Percentiles rank a stretch among this genome's conserved stretches.
phyloP scores from a whole-genome alignment of 2,797 vertebrate species.

The Threskiornis aethiopicus region DNA sequence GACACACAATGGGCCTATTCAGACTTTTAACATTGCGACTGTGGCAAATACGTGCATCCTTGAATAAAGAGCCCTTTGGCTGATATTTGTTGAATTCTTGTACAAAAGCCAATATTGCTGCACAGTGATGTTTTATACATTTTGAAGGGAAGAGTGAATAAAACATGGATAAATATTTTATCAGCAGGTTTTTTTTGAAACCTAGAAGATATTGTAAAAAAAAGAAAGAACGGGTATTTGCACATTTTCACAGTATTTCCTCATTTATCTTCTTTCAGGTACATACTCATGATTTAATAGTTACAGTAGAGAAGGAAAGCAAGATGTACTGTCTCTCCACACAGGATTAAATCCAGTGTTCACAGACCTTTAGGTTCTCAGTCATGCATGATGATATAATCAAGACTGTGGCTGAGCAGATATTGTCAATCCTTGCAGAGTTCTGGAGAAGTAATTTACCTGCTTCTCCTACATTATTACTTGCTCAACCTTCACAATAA shows the following conservation, averaged over 20 bases:
- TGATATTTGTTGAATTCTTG: slow-evolving; percentile 19
- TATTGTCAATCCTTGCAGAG: background rate
- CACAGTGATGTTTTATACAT: background rate
- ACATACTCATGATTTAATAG: background rate
- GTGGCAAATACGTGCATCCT: background rate
- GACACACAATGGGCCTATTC: slow-evolving; percentile 18
- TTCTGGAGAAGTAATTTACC: background rate
- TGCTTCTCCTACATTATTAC: background rate
- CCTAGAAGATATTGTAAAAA: background rate
- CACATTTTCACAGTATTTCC: background rate
- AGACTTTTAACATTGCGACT: background rate
- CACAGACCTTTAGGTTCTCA: background rate
- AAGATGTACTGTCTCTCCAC: background rate
- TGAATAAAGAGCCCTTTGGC: background rate
- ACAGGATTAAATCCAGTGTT: background rate
- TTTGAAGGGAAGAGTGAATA: background rate
- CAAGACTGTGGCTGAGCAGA: background rate
- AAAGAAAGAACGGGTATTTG: background rate
- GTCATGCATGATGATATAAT: background rate
- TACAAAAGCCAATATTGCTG: background rate
- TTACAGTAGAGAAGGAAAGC: background rate
- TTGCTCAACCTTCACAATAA: background rate
- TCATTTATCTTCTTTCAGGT: background rate
- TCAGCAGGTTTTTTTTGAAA: background rate
- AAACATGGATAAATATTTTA: background rate